Conservation (phyloP, 2,113 vertebrate genomes). For the Neolamprologus kungweensis region DNA sequence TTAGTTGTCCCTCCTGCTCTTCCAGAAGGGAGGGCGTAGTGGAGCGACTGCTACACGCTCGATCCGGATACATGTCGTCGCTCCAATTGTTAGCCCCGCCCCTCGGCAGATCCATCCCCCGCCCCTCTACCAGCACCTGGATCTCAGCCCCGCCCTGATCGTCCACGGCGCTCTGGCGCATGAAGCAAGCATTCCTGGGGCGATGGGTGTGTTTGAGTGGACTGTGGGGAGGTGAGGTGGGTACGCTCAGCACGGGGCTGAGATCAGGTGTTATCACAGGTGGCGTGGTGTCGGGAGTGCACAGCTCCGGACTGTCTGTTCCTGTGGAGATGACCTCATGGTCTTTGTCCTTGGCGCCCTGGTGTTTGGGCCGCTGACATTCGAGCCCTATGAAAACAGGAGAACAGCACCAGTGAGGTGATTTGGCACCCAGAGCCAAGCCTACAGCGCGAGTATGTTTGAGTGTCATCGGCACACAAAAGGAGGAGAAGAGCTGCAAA, state of each 20-base stretch:
- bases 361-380: conserved; percentile 86
- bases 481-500: background rate
- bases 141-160: conserved; percentile 86
- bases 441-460: background rate
- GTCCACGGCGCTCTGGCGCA: conserved; percentile 84
- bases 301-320: conserved; percentile 92
- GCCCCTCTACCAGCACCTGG: conserved; percentile 90
- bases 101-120: conserved; percentile 61
- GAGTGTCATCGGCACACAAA: conserved; percentile 6
- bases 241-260: conserved; percentile 86
- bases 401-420: conserved; percentile 18
- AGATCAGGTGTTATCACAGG: conserved; percentile 87
- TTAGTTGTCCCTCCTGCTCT: conserved; percentile 80
- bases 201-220: conserved; percentile 69
- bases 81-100: conserved; percentile 82
- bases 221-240: conserved; percentile 79
- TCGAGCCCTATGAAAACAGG: conserved; percentile 78
- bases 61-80: conserved; percentile 74
- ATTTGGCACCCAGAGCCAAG: conserved; percentile 5
- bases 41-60: conserved; percentile 72
- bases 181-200: conserved; percentile 85
- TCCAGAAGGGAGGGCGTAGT: conserved; percentile 71
- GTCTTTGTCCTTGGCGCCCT: conserved; percentile 83
- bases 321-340: conserved; percentile 87
- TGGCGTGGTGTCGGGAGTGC: conserved; percentile 91